Evolutionary conservation across 1,140 invertebrate species (phyloP), one percentile per base, ranked within the genome.

Genomic region (Nasonia giraulti): DNA sequence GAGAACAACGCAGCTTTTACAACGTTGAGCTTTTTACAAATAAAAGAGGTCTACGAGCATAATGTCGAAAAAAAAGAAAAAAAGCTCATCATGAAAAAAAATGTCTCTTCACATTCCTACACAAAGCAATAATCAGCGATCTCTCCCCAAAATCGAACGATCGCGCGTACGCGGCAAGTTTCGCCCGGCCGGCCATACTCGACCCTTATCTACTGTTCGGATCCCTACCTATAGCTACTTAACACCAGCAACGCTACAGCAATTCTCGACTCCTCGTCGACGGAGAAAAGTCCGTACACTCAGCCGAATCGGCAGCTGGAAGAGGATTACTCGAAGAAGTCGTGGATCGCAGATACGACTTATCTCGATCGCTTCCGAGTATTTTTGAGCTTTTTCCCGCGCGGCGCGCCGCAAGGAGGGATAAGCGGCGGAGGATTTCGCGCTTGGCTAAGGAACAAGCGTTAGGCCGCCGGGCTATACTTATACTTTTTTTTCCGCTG

Each of bases 301-400:
- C 50, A 55, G 50, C 55, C 55, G 55, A 62, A 20, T 40, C 37
- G 37, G 73, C 20, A 40, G 14, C 73, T 37, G 33, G 2, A 11
- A 11, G 33, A 75, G 73, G 73, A 75, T 75, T 75, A 75, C 73
- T 27, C 14, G 33, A 40, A 62, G 55, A 62, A 75, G 73, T 75
- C 73, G 73, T 17, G 73, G 73, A 75, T 75, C 73, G 73, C 27
- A 75, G 73, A 75, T 75, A 75, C 17, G 31, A 33, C 73, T 75
- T 75, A 75, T 75, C 37, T 44, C 37, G 73, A 44, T 40, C 14
- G 73, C 20, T 37, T 74, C 71, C 31, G 14, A 27, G 14, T 37
- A 37, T 40, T 74, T 74, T 40, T 74, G 71, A 74, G 27, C 14
- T 40, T 37, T 55, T 17, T 14, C 3, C 33, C 71, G 5, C 23